Evolutionary conservation across 2,113 vertebrate genomes (phyloP).

Genomic region (Neodontobutis hainanensis): DNA sequence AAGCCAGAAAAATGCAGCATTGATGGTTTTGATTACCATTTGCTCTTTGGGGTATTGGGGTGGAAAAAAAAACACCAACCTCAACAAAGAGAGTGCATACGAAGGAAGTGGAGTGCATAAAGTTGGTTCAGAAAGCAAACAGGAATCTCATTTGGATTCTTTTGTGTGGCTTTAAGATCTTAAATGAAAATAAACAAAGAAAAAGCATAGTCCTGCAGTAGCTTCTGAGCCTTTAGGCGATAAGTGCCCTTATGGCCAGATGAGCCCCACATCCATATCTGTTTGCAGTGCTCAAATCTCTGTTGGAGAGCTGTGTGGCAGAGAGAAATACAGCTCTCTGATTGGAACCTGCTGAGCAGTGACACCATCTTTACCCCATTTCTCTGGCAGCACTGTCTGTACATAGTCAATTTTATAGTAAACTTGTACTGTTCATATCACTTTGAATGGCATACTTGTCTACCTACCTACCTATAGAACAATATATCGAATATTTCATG

Average conservation of each 20-base stretch:
- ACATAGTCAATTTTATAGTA: slow-evolving; percentile 3
- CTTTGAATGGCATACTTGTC: background rate
- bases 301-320: slow-evolving; percentile 43
- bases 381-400: slow-evolving; percentile 9
- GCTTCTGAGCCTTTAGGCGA: slow-evolving; percentile 67
- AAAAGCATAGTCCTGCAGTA: slow-evolving; percentile 58
- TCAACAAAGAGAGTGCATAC: slow-evolving; percentile 58
- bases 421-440: slow-evolving; percentile 7
- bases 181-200: slow-evolving; percentile 72
- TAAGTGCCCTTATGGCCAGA: slow-evolving; percentile 52
- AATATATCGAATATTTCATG: too few species aligned
- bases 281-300: slow-evolving; percentile 52
- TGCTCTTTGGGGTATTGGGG: slow-evolving; percentile 66
- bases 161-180: slow-evolving; percentile 65
- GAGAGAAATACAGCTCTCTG: slow-evolving; percentile 26
- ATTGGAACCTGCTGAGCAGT: slow-evolving; percentile 66
- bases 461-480: too few species aligned
- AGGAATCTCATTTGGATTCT: slow-evolving; percentile 66
- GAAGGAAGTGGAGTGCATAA: slow-evolving; percentile 53
- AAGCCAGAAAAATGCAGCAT: slow-evolving; percentile 65
- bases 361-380: slow-evolving; percentile 28
- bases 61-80: slow-evolving; percentile 37
- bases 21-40: slow-evolving; percentile 80
- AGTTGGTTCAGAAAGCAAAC: slow-evolving; percentile 53
- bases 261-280: slow-evolving; percentile 44